Evolutionary conservation across 2,797 vertebrate species (phyloP), one percentile per base, ranked within the genome.

Genomic region (Cossypha polioptera): DNA sequence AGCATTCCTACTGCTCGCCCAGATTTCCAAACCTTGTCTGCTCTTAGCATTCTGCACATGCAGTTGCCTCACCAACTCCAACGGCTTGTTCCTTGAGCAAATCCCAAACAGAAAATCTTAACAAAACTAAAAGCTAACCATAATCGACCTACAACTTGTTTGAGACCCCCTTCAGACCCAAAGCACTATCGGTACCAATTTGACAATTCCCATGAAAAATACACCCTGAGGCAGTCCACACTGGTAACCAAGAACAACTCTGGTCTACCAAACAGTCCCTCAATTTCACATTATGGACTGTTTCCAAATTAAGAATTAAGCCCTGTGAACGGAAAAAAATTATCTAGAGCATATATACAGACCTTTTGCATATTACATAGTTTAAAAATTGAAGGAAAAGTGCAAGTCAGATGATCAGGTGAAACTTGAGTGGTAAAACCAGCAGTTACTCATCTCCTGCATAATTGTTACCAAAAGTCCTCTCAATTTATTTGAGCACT

Each of bases 321-420:
- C 3, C 8, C 7, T 3, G 0, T 4, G 7, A 58, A 25, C 8
- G 2, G 11, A 54, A 54, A 40, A 50, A 63, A 45, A 22, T 38
- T 55, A 38, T 29, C 53, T 17, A 58, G 8, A 87, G 51, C n/a
- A 69, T 13, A 22, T 3, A 24, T 16, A 24, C 0, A 40, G 11
- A 59, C 18, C 21, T 61, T 42, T 31, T 2, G 2, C 35, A 61
- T 4, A 21, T 20, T 9, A 36, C 4, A 15, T 47, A 86, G 17
- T 21, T 57, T 38, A 35, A 75, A 63, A 90, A 42, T 13, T 8
- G 16, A 84, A 77, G 21, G 15, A 16, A 74, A 78, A 36, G 18
- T 50, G 24, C 19, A 42, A 67, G 36, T 4, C 40, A 77, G 31
- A 47, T 33, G 22, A 83, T n/a, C 7, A 48, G 9, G 22, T 55